Conservation (phyloP, 2,888 invertebrate genomes). For the Epistrophella euchroma region DNA sequence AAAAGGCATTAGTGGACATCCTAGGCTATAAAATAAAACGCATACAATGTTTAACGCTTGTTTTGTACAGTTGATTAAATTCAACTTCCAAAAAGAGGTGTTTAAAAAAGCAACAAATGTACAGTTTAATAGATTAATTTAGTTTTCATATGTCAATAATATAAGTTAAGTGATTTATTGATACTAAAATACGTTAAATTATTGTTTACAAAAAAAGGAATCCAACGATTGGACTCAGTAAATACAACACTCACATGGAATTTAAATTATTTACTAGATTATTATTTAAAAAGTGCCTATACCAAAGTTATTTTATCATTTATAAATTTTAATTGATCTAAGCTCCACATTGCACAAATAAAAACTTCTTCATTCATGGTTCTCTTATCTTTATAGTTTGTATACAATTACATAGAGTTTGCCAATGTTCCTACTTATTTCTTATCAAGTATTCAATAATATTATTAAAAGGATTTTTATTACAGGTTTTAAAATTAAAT, state of each 20-base stretch:
- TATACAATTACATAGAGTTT: too few species aligned
- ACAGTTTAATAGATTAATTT: not conserved
- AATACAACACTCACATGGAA: not conserved
- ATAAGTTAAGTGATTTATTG: not conserved
- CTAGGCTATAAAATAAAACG: too few species aligned
- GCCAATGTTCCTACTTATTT: too few species aligned
- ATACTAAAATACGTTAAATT: not conserved
- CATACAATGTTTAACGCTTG: not conserved
- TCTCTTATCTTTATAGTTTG: too few species aligned
- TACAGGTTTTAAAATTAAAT: too few species aligned
- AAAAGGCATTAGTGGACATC: too few species aligned
- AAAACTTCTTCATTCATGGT: too few species aligned
- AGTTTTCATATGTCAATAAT: not conserved
- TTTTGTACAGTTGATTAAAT: not conserved
- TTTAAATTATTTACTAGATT: not conserved
- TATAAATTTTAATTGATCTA: too few species aligned
- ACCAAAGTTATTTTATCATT: too few species aligned
- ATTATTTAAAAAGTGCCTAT: not conserved
- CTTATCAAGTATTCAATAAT: too few species aligned
- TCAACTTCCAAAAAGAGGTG: conserved; percentile 6
- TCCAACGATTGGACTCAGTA: not conserved
- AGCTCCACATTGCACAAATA: too few species aligned
- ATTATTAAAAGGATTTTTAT: too few species aligned
- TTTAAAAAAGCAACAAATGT: conserved; percentile 45
- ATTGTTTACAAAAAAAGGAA: not conserved